Conservation (phyloP, 2,797 vertebrate species). For the Podarcis siculus region DNA sequence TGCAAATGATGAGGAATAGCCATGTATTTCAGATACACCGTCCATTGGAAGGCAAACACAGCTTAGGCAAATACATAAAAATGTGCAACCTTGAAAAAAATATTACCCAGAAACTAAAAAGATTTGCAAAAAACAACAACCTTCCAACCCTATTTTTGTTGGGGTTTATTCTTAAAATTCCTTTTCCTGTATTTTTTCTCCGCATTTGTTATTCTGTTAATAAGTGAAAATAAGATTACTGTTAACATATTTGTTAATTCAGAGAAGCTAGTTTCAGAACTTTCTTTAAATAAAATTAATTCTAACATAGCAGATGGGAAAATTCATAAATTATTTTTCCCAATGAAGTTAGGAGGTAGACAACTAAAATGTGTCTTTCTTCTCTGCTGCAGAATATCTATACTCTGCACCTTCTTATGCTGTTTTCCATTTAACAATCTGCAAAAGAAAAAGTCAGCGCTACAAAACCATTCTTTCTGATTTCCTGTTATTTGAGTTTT, state of each 20-base stretch:
- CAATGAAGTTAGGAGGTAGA: background rate
- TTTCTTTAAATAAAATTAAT: background rate
- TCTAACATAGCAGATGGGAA: background rate
- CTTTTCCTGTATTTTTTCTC: background rate
- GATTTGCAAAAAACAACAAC: background rate
- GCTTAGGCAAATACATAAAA: constrained; percentile 5
- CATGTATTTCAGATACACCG: constrained; percentile 1
- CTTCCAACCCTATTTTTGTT: background rate
- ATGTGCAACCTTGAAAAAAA: background rate
- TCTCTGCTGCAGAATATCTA: background rate
- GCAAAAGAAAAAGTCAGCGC: background rate
- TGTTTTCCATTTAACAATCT: background rate
- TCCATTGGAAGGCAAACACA: constrained; percentile 11
- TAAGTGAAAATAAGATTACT: background rate
- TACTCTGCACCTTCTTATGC: background rate
- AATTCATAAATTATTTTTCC: background rate
- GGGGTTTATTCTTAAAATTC: background rate
- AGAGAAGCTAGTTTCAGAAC: background rate
- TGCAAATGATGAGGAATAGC: background rate
- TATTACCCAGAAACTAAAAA: background rate
- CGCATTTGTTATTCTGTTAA: background rate
- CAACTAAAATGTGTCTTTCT: background rate
- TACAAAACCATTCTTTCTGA: background rate
- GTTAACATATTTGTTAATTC: background rate
- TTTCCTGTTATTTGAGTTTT: constrained; percentile 32